These are phyloP conservation scores for Quadroppia sp. DNA, from an alignment of 2,888 invertebrate genomes.

Conservation along the genomic window DNA sequence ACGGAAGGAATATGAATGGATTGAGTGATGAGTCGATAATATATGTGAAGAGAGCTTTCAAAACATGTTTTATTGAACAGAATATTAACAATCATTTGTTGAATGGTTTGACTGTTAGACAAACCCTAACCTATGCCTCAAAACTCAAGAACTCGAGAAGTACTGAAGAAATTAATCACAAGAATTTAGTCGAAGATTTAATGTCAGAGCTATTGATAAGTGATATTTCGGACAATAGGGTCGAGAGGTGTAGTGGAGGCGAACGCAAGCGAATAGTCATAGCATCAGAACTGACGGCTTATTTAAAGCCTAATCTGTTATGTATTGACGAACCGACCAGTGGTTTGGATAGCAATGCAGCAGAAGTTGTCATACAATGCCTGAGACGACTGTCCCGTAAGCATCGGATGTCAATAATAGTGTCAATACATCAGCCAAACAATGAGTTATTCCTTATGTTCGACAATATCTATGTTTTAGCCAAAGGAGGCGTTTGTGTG, in stretches of 20 bases:
- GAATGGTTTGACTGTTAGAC: constrained; percentile 28
- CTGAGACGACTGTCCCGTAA: background rate
- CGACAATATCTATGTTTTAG: constrained; percentile 7
- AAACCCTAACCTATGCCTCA: constrained; percentile 31
- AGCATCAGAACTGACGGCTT: background rate
- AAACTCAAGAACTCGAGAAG: constrained; percentile 33
- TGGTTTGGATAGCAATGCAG: background rate
- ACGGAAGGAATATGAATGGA: background rate
- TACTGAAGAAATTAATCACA: background rate
- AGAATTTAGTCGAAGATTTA: background rate
- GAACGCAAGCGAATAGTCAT: background rate
- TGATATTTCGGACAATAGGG: background rate
- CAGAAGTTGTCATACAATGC: background rate
- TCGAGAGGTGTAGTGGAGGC: background rate
- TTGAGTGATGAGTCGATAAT: background rate
- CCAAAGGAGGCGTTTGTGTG: constrained; percentile 3
- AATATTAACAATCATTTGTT: constrained; percentile 25
- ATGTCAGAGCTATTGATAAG: background rate
- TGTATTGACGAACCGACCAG: constrained; percentile 7
- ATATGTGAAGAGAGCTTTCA: background rate
- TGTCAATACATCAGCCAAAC: constrained; percentile 19
- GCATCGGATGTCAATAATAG: background rate
- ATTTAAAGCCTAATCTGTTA: background rate
- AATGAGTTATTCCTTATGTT: background rate
- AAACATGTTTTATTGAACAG: constrained; percentile 21